phyloP scores from a whole-genome alignment of 2,888 invertebrate species.

The Dicranocentrus wangi region DNA sequence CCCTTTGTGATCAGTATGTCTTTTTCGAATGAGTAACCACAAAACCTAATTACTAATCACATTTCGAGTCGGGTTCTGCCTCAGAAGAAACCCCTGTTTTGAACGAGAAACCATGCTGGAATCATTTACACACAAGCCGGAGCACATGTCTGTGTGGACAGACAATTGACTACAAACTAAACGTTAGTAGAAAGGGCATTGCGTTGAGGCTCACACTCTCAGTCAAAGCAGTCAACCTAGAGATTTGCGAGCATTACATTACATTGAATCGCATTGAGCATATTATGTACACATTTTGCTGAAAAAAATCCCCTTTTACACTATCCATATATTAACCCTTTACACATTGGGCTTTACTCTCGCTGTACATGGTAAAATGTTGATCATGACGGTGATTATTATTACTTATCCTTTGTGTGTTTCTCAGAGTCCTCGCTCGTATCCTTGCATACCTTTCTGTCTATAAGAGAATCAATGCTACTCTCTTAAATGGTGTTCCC shows the following conservation, averaged over 20 bases:
- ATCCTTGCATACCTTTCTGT: constrained; percentile 63
- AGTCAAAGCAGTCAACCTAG: constrained; percentile 44
- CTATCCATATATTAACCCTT: too few species aligned
- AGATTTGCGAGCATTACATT: constrained; percentile 47
- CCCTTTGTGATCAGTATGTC: constrained; percentile 27
- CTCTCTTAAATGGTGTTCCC: constrained; percentile 21
- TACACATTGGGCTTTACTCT: not conserved
- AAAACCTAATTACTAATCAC: not conserved
- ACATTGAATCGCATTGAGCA: constrained; percentile 56
- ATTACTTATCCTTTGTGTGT: constrained; percentile 48
- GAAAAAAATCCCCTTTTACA: too few species aligned
- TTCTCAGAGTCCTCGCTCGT: constrained; percentile 58
- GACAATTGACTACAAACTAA: constrained; percentile 68
- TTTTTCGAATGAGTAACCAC: constrained; percentile 30
- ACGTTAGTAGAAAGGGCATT: constrained; percentile 61
- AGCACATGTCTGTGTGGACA: constrained; percentile 69
- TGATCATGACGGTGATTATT: constrained; percentile 18
- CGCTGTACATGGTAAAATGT: not conserved
- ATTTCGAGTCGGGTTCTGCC: constrained; percentile 6
- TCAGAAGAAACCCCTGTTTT: constrained; percentile 33
- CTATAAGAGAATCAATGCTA: constrained; percentile 58
- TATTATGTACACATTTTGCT: constrained; percentile 17
- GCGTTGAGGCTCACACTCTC: constrained; percentile 47
- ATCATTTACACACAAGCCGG: constrained; percentile 53
- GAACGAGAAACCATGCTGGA: constrained; percentile 58